phyloP scores from a whole-genome alignment of 2,797 vertebrate species.

The Sternarchorhynchus goeldii region DNA sequence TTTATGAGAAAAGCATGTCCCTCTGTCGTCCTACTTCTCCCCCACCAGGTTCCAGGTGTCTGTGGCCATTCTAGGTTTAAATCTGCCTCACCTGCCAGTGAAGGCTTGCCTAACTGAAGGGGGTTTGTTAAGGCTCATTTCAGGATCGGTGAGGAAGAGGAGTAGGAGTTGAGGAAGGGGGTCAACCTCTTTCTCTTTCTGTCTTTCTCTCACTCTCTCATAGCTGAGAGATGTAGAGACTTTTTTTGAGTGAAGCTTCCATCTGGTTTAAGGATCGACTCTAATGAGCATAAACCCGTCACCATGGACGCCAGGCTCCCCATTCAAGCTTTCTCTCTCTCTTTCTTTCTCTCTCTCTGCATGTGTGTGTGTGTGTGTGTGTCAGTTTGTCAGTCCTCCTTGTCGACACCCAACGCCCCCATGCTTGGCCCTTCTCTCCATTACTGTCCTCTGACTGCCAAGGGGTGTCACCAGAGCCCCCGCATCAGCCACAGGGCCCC shows the following conservation, averaged over 20 bases:
- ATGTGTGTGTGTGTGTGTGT: constrained; percentile 34
- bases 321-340: constrained; percentile 35
- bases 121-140: constrained; percentile 43
- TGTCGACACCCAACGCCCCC: constrained; percentile 39
- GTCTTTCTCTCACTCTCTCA: background rate
- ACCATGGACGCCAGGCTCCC: constrained; percentile 51
- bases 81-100: constrained; percentile 35
- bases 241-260: constrained; percentile 52
- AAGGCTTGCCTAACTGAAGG: constrained; percentile 4
- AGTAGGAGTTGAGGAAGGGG: constrained; percentile 49
- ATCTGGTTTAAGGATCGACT: constrained; percentile 66
- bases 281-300: constrained; percentile 68
- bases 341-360: background rate
- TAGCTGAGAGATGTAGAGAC: background rate
- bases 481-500: constrained; percentile 33
- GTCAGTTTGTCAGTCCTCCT: constrained; percentile 46
- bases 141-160: constrained; percentile 28
- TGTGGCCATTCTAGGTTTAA: constrained; percentile 8
- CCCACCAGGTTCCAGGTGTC: background rate
- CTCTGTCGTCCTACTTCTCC: constrained; percentile 1
- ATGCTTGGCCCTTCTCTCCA: constrained; percentile 40
- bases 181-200: constrained; percentile 53
- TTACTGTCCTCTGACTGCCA: constrained; percentile 49
- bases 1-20: background rate
- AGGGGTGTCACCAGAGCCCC: constrained; percentile 41